Base-by-base conservation (phyloP, 2,113 vertebrate species). In the Muntiacus reevesi region DNA sequence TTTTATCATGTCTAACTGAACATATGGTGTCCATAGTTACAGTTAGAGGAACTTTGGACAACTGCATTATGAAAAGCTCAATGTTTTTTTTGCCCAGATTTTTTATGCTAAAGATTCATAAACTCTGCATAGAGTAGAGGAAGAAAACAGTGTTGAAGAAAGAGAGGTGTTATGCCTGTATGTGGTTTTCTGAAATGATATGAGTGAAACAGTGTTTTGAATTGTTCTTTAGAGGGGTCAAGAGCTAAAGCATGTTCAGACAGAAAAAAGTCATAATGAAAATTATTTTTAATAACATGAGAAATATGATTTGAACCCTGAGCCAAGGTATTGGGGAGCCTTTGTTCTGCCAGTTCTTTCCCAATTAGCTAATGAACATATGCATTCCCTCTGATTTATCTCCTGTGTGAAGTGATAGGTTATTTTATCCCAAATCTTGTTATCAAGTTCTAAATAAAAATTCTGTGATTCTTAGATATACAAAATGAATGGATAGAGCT, bases 1-100 rank as follows among this genome's bases (percentile, higher is more conserved):
- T 96, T 95, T 95, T 74, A 60, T 87, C 23, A 47, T 92, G 54
- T 96, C 83, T 95, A 54, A 92, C 93, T 90, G 81, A 86, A 95
- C 93, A 62, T 93, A 91, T 47, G 55, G 43, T 94, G 36, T 97
- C 47, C 82, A 64, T 52, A 86, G 74, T 91, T 97, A 64, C 25
- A 90, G 6, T 71, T 91, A 91, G 64, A 91, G 55, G 60, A 94
- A 87, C 16, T 93, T 62, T 89, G 62, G 87, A 60, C 7, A 19
- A 27, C 10, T 54, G 62, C 28, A n/a, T 95, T 95, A 52, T 95
- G 71, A 59, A 98, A 96, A 97, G 36, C 67, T 94, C 52, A n/a
- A 0, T 76, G 7, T 60, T 95, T 67, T 94, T 93, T 76, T 76
- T 28, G 50, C 93, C 50, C 7, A 55, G 43, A 67, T n/a, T 40